Conservation (phyloP, 1,140 invertebrate genomes). For the Saccostrea glomerata region DNA sequence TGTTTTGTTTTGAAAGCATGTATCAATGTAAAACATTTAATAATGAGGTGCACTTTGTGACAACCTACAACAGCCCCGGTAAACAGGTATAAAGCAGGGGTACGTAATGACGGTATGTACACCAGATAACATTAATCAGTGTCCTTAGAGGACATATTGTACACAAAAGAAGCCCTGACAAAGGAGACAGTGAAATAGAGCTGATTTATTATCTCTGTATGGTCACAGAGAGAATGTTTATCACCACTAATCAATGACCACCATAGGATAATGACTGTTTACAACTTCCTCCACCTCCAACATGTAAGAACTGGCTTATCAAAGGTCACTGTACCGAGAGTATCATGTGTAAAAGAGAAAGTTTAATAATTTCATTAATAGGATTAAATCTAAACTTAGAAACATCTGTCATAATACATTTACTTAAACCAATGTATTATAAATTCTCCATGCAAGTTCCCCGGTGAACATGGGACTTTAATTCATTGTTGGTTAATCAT, state of each 20-base stretch:
- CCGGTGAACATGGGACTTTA: not conserved
- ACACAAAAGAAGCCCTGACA: not conserved
- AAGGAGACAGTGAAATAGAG: constrained; percentile 6
- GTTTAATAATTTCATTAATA: not conserved
- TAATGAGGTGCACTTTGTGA: not conserved
- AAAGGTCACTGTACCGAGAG: not conserved
- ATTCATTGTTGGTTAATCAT: not conserved
- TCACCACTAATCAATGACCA: not conserved
- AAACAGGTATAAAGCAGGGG: not conserved
- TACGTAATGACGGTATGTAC: not conserved
- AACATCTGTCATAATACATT: constrained; percentile 15
- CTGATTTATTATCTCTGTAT: constrained; percentile 12
- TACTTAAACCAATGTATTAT: not conserved
- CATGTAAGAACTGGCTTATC: not conserved
- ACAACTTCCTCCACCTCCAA: not conserved
- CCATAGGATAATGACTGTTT: constrained; percentile 10
- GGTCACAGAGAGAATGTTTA: not conserved
- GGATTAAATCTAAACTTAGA: constrained; percentile 8
- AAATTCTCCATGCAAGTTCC: not conserved
- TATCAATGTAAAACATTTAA: not conserved
- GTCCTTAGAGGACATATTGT: constrained; percentile 14
- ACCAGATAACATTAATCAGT: not conserved
- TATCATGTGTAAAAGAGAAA: not conserved
- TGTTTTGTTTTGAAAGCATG: not conserved
- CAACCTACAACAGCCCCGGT: not conserved